A percentile compares a stretch with the other conserved stretches of the same genome.
Conservation (phyloP, 2,888 invertebrate species). For the Netelia inedita region DNA sequence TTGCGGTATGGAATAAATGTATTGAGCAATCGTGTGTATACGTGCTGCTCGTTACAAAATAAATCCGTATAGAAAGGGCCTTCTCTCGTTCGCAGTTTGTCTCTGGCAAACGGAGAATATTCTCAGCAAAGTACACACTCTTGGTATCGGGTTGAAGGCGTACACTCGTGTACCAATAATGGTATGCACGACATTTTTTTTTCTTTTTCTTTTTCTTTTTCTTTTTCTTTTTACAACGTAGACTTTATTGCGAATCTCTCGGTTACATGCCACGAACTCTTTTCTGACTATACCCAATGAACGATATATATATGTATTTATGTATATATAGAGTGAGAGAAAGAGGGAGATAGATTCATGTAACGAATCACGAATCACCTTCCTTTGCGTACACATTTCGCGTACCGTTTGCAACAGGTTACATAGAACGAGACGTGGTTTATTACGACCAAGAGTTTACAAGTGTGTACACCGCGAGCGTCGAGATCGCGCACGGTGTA, state of each 20-base stretch:
- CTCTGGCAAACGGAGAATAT: conserved; percentile 21
- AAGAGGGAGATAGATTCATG: conserved; percentile 46
- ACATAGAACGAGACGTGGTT: conserved; percentile 73
- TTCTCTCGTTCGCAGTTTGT: conserved; percentile 47
- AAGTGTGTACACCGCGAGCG: conserved; percentile 65
- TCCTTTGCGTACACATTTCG: conserved; percentile 63
- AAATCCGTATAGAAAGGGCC: conserved; percentile 59
- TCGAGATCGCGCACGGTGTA: conserved; percentile 51
- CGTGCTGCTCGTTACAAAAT: conserved; percentile 66
- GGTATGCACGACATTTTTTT: conserved; percentile 64
- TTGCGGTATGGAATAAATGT: conserved; percentile 36
- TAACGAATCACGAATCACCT: conserved; percentile 65
- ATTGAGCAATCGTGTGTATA: conserved; percentile 58
- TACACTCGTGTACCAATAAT: conserved; percentile 26
- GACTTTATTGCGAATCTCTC: conserved; percentile 67
- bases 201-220: neutral
- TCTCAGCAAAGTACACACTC: conserved; percentile 9
- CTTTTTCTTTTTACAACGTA: conserved; percentile 26
- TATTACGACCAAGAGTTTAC: conserved; percentile 74
- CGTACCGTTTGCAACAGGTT: conserved; percentile 51
- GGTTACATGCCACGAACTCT: conserved; percentile 47
- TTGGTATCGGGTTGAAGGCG: neutral
- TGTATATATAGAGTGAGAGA: conserved; percentile 15
- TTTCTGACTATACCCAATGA: conserved; percentile 20
- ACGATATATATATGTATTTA: neutral